Percentiles rank a stretch among this genome's conserved stretches.
Evolutionary conservation across 2,797 vertebrate species (phyloP).

Genomic region (Syndactyla subalaris): DNA sequence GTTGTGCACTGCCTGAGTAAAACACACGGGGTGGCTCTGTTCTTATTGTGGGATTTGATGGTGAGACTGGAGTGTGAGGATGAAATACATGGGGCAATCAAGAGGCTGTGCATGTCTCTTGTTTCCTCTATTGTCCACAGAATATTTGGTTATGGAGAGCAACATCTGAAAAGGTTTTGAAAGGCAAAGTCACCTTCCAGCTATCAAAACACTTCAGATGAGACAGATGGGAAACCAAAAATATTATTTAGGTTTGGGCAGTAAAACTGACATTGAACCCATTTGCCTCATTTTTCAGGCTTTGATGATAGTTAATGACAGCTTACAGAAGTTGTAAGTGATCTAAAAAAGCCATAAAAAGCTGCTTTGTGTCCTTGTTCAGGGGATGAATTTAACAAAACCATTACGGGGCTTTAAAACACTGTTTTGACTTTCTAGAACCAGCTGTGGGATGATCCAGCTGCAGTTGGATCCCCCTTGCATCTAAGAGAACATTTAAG

Average conservation of each 20-base stretch:
- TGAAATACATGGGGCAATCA: fast-evolving
- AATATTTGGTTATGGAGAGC: not conserved
- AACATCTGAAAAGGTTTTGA: conserved; percentile 18
- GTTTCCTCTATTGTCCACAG: not conserved
- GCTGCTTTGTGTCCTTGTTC: conserved; percentile 52
- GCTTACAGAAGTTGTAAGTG: conserved; percentile 54
- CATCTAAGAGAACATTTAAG: conserved; percentile 57
- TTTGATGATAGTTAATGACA: conserved; percentile 66
- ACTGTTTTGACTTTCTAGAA: conserved; percentile 45
- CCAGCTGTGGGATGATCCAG: conserved; percentile 37
- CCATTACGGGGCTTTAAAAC: conserved; percentile 54
- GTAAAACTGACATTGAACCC: conserved; percentile 63
- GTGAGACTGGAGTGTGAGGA: not conserved
- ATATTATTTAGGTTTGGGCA: conserved; percentile 56
- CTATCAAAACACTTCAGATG: conserved; percentile 42
- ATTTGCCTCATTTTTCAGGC: conserved; percentile 49
- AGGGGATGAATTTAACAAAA: conserved; percentile 47
- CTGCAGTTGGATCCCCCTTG: conserved; percentile 10
- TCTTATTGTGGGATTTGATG: not conserved
- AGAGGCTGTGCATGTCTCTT: not conserved
- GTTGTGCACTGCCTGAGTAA: fast-evolving
- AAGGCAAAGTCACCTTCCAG: conserved; percentile 61
- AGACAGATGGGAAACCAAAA: conserved; percentile 63
- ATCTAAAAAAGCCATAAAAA: conserved; percentile 58
- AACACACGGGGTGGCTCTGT: not conserved